Conservation (phyloP, 2,888 invertebrate genomes). For the Agrochola litura region DNA sequence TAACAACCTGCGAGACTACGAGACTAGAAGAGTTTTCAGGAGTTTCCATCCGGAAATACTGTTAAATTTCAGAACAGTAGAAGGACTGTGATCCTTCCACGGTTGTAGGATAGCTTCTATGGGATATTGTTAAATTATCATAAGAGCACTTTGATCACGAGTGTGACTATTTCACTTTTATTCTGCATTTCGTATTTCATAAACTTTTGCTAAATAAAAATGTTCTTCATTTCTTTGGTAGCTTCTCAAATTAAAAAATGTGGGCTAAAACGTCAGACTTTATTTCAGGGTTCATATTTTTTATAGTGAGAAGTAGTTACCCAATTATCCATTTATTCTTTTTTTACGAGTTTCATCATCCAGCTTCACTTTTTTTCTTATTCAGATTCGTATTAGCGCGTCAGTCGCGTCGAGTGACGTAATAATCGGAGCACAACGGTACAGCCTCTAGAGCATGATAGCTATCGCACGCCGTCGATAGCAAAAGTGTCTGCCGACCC, state of each 20-base stretch:
- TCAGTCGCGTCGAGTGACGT: conserved; percentile 74
- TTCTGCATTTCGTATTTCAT: too few species aligned
- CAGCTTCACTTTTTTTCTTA: neutral
- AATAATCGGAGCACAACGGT: conserved; percentile 77
- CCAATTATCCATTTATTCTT: neutral
- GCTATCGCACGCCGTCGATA: conserved; percentile 83
- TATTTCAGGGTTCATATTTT: neutral
- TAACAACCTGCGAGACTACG: neutral
- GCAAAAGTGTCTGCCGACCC: conserved; percentile 90
- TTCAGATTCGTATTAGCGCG: conserved; percentile 22
- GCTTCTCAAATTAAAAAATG: neutral
- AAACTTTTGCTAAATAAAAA: neutral
- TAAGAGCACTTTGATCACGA: neutral
- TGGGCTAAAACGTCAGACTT: neutral
- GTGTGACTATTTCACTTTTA: neutral
- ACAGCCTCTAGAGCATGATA: conserved; percentile 79
- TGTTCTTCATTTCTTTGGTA: neutral
- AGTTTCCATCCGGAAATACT: neutral
- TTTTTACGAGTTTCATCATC: neutral
- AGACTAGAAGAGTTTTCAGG: neutral
- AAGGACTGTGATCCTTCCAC: neutral
- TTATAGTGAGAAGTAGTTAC: too few species aligned
- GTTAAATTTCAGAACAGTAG: neutral
- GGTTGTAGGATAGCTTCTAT: neutral
- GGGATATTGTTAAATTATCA: neutral